Evolutionary conservation across 1,140 invertebrate species (phyloP), one percentile per base, ranked within the genome.

Genomic region (roundworm (Caenorhabditis elegans)): DNA sequence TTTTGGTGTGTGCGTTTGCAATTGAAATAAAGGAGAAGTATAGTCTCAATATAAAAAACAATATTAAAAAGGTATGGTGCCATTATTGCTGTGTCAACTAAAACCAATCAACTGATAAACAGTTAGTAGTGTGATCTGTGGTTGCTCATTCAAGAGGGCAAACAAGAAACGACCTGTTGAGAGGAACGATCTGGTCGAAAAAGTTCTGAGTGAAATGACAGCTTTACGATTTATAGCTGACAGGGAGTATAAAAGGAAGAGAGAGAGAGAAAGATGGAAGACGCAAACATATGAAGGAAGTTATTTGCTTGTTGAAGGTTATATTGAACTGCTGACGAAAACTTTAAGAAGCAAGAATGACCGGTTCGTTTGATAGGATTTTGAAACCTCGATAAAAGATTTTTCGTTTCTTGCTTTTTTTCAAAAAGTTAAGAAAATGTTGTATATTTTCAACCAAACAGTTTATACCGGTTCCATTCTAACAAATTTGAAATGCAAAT

Each of bases 201-300:
- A 70, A 70, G 60, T 70, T 70, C 60, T 70, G 17, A 31, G 60
- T 70, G 17, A 31, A 34, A 70, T 70, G 60, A 70, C 60, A 70
- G 60, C 60, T 70, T 70, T 70, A 70, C 60, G 60, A 34, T 70
- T 70, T 70, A 39, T 70, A 70, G 60, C 34, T 70, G 60, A 70
- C 60, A 43, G 60, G n/a, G 34, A 70, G n/a, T n/a, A n/a, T n/a
- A n/a, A n/a, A n/a, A n/a, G n/a, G 60, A 60, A 60, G 28, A 17
- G 55, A 34, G 34, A 60, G 13, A 6, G 55, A 60, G 31, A n/a
- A 17, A 17, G 15, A 17, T 24, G 26, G n/a, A 39, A 13, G 31
- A n/a, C n/a, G 60, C 60, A 70, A 70, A 70, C 39, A 70, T 39
- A 39, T 39, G n/a, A 70, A 70, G 60, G 60, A 70, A 70, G 60